Conservation (phyloP, 1,140 invertebrate genomes). For the Patella vulgata region DNA sequence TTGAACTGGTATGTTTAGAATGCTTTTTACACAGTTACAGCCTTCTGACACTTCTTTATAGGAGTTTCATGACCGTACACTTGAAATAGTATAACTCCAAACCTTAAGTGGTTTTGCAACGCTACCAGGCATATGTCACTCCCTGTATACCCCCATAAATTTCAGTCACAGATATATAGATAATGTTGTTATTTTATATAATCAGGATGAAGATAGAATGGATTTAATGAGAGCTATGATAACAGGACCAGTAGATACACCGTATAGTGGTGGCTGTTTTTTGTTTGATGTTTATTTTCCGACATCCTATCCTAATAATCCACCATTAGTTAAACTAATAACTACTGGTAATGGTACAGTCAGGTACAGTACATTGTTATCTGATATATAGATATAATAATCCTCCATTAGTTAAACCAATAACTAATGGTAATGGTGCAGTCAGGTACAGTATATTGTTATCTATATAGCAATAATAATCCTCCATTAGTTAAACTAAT, state of each 20-base stretch:
- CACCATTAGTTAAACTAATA: conserved; percentile 53
- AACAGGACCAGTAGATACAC: conserved; percentile 56
- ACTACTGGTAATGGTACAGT: conserved; percentile 52
- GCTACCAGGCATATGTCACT: too few relatives aligned
- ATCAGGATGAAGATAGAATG: conserved; percentile 49
- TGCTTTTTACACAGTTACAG: too few relatives aligned
- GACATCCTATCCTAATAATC: conserved; percentile 47
- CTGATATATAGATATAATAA: conserved; percentile 48
- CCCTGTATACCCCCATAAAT: too few relatives aligned
- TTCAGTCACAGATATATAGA: too few relatives aligned
- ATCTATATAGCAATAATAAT: conserved; percentile 51
- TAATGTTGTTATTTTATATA: too few relatives aligned
- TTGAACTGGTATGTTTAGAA: too few relatives aligned
- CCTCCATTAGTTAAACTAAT: conserved; percentile 56
- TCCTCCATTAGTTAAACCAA: conserved; percentile 54
- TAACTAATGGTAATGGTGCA: conserved; percentile 49
- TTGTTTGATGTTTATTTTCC: conserved; percentile 60
- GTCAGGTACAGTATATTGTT: conserved; percentile 48
- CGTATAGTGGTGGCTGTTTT: conserved; percentile 60
- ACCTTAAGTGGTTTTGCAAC: too few relatives aligned
- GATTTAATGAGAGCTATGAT: conserved; percentile 49
- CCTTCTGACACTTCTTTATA: too few relatives aligned
- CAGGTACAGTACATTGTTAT: conserved; percentile 48
- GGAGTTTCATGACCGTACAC: too few relatives aligned
- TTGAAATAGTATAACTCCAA: too few relatives aligned